Evolutionary conservation across 2,888 invertebrate genomes (phyloP).

Genomic region (Myathropa florea): DNA sequence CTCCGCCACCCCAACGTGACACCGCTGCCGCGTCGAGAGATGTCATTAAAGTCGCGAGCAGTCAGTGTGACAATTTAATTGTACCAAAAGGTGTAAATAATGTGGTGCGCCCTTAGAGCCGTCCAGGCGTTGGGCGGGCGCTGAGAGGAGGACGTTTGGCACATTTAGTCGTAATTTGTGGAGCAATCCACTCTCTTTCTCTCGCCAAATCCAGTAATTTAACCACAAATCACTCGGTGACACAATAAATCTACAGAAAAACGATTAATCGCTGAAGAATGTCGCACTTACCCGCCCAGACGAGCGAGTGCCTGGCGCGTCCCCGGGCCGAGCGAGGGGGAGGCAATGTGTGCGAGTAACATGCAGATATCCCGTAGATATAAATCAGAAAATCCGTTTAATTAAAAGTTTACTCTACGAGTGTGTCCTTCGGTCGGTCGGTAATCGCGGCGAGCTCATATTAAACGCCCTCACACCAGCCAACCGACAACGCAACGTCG

Average conservation of each 20-base stretch:
- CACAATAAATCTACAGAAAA: constrained; percentile 72
- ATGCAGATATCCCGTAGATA: constrained; percentile 48
- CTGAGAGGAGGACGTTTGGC: constrained; percentile 54
- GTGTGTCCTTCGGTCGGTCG: constrained; percentile 37
- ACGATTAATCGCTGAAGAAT: constrained; percentile 72
- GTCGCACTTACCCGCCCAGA: constrained; percentile 53
- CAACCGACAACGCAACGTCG: neutral
- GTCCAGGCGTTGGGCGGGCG: neutral
- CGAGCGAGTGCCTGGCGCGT: neutral
- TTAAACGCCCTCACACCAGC: constrained; percentile 41
- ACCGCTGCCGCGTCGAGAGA: constrained; percentile 21
- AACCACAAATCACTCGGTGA: constrained; percentile 73
- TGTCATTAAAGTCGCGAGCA: constrained; percentile 67
- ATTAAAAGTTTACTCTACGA: constrained; percentile 68
- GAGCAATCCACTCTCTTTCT: constrained; percentile 20
- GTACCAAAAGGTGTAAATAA: constrained; percentile 67
- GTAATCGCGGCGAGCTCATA: constrained; percentile 61
- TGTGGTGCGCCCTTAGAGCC: constrained; percentile 22
- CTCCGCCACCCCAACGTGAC: neutral
- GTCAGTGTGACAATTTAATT: constrained; percentile 69
- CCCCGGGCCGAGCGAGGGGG: neutral
- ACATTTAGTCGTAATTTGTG: constrained; percentile 69
- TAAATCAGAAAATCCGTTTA: constrained; percentile 72
- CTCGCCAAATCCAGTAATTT: constrained; percentile 61
- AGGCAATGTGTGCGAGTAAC: neutral